A percentile compares a stretch with the other conserved stretches of the same genome.
These are phyloP conservation scores for Xestobium rufovillosum DNA, from an alignment of 2,888 invertebrate genomes.

Conservation along the genomic window DNA sequence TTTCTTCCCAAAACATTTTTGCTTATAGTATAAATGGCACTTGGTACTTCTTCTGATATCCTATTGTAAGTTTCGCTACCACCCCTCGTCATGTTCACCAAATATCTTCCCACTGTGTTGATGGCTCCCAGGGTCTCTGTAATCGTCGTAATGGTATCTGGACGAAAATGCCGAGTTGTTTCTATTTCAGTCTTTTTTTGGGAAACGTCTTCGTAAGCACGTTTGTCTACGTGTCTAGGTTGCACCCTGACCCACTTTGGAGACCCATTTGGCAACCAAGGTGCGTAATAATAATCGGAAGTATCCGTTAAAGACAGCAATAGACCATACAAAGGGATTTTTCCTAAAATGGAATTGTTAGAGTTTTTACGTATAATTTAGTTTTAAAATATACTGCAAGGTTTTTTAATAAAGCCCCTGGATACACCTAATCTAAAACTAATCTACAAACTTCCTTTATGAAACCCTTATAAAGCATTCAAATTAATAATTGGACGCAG, in stretches of 20 bases:
- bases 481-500: no score
- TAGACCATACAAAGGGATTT: no score
- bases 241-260: slow-evolving; percentile 32
- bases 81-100: slow-evolving; percentile 70
- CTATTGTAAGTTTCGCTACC: slow-evolving; percentile 38
- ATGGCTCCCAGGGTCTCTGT: slow-evolving; percentile 67
- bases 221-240: slow-evolving; percentile 20
- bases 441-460: no score
- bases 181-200: slow-evolving; percentile 24
- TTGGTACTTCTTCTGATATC: slow-evolving; percentile 53
- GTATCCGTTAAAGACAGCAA: no score
- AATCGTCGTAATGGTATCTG: slow-evolving; percentile 45
- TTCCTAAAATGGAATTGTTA: no score
- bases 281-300: slow-evolving; percentile 29
- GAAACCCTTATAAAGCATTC: no score
- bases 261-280: slow-evolving; percentile 26
- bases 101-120: slow-evolving; percentile 77
- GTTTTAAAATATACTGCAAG: no score
- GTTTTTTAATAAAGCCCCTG: no score
- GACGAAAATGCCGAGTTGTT: slow-evolving; percentile 37
- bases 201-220: background rate
- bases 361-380: no score
- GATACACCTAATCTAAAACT: no score
- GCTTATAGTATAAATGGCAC: slow-evolving; percentile 71
- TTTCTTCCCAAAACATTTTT: slow-evolving; percentile 73